Base-by-base conservation (phyloP, 2,113 vertebrate species). In the Etheostoma spectabile region DNA sequence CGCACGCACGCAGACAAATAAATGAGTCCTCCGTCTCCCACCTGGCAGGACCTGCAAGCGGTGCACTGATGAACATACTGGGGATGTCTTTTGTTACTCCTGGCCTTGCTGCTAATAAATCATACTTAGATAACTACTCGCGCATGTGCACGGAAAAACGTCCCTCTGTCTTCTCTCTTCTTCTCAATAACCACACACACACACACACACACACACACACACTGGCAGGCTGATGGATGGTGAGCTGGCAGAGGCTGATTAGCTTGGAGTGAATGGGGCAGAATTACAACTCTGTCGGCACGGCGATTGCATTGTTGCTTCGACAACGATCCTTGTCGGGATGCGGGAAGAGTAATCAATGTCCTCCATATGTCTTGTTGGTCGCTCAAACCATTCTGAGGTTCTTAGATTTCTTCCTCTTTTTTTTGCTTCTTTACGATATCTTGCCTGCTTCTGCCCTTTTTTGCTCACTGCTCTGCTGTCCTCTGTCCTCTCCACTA, bases 171-270 rank as follows among this genome's bases (percentile, higher is more conserved):
- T 56, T 68, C 48, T 45, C 19, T 64, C 53, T 69, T 51, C 18
- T 33, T 38, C 61, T 69, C 61, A 4, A 51, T 70, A 42, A 38
- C 63, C 51, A 45, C 42, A 33, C 65, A 49, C 77, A 61, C 30
- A 21, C 35, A 27, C 63, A 61, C 55, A 48, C 5, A 12, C 61
- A 57, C 68, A 42, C 42, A 27, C 10, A 10, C 1, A 27, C n/a
- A 61, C 77, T 30, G 30, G n/a, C 69, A 13, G 78, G 62, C 79
- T 89, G 85, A 93, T 90, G 79, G 90, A 93, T 88, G 85, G 78
- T 4, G 62, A 65, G 79, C 85, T 88, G 87, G 91, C 88, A 78
- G 77, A 87, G 79, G 87, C 79, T 82, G 85, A 89, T 93, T 91
- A 93, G 79, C 84, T 62, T 70, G 59, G 85, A 77, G 71, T 77